Conservation (phyloP, 2,888 invertebrate species). For the Drosophila phalerata region DNA sequence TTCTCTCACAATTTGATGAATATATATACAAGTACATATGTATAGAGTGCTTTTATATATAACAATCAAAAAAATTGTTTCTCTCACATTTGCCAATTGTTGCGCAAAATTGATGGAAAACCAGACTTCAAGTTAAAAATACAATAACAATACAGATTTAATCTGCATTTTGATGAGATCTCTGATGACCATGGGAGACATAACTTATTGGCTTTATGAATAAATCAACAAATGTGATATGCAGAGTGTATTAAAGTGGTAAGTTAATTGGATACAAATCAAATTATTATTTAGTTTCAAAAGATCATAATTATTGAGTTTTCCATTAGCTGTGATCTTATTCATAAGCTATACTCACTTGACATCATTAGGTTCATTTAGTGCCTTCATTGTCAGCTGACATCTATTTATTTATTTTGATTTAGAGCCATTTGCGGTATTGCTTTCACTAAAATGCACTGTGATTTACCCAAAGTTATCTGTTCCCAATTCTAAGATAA, state of each 20-base stretch:
- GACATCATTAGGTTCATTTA: background rate
- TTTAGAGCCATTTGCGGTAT: background rate
- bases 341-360: background rate
- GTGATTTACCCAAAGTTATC: background rate
- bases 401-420: background rate
- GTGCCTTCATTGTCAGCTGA: background rate
- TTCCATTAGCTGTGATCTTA: background rate
- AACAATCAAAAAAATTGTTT: conserved; percentile 25
- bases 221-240: background rate
- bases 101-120: conserved; percentile 44
- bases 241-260: background rate
- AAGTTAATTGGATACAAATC: background rate
- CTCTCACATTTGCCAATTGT: conserved; percentile 55
- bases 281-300: background rate
- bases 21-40: conserved; percentile 7
- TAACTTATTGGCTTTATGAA: conserved; percentile 14
- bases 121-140: conserved; percentile 43
- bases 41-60: background rate
- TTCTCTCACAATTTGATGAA: conserved; percentile 55
- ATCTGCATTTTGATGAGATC: conserved; percentile 66
- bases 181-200: conserved; percentile 4
- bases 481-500: background rate
- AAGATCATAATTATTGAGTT: background rate
- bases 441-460: background rate
- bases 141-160: conserved; percentile 36